Percentiles rank a stretch among this genome's conserved stretches.
Evolutionary conservation across 2,888 invertebrate species (phyloP).

Genomic region (Eilema depressum): DNA sequence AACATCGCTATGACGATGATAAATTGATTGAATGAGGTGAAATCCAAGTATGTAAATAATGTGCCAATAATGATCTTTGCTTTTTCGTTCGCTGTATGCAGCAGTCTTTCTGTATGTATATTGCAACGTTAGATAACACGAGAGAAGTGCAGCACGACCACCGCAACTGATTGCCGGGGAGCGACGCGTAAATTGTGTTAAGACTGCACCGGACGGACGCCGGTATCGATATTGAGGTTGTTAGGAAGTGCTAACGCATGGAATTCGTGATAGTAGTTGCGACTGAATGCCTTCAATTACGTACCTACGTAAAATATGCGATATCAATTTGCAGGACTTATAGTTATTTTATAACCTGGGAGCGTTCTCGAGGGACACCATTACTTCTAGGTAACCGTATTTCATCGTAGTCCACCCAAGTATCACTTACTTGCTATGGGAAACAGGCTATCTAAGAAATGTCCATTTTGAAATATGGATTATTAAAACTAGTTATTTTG

Average conservation of each 20-base stretch:
- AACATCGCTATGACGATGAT: too few species aligned
- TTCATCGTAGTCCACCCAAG: too few species aligned
- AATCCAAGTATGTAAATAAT: neutral
- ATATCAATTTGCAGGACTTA: too few species aligned
- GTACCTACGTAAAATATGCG: too few species aligned
- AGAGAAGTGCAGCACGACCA: neutral
- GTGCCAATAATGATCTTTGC: neutral
- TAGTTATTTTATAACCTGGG: too few species aligned
- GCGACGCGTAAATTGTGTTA: constrained; percentile 36
- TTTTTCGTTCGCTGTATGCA: neutral
- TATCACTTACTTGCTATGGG: too few species aligned
- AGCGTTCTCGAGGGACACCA: too few species aligned
- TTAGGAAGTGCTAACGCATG: neutral
- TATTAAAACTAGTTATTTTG: too few species aligned
- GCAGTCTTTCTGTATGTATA: neutral
- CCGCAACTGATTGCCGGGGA: constrained; percentile 34
- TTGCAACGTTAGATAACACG: neutral
- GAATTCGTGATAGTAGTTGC: neutral
- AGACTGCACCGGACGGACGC: constrained; percentile 22
- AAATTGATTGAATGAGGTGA: too few species aligned
- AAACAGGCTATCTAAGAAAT: too few species aligned
- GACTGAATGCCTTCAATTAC: neutral
- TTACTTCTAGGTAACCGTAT: too few species aligned
- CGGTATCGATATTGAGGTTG: neutral
- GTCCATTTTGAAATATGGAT: too few species aligned